These are phyloP conservation scores for Andricus curvator DNA, from an alignment of 2,888 invertebrate genomes.

Conservation along the genomic window DNA sequence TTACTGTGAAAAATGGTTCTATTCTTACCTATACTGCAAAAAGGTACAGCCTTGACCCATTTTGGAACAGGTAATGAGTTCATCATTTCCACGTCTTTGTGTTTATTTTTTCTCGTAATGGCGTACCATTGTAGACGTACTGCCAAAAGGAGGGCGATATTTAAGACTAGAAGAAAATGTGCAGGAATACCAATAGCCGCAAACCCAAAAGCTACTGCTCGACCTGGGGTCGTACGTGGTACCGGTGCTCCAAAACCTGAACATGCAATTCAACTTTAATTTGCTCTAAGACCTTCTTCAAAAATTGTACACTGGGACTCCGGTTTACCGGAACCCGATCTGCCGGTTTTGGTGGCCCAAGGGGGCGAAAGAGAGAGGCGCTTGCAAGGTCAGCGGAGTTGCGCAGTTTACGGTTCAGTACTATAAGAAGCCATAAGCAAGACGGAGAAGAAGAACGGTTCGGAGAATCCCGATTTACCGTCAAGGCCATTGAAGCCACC, in stretches of 20 bases:
- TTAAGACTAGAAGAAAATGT: constrained; percentile 83
- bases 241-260: constrained; percentile 87
- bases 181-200: constrained; percentile 84
- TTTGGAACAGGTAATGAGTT: constrained; percentile 64
- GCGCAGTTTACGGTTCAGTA: no score
- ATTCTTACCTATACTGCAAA: constrained; percentile 68
- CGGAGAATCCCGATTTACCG: no score
- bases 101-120: constrained; percentile 63
- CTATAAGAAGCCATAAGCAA: no score
- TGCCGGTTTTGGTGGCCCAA: no score
- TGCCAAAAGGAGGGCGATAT: constrained; percentile 80
- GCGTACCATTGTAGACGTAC: constrained; percentile 79
- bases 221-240: constrained; percentile 83
- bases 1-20: neutral
- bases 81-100: constrained; percentile 55
- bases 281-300: neutral
- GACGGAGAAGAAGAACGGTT: no score
- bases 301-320: neutral
- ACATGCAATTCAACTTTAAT: neutral
- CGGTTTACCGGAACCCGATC: neutral
- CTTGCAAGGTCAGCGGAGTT: no score
- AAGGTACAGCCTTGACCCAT: constrained; percentile 72
- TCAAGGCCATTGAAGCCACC: no score
- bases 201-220: constrained; percentile 83
- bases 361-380: no score